Conservation (phyloP, 2,888 invertebrate species). For the Anorthoa munda region DNA sequence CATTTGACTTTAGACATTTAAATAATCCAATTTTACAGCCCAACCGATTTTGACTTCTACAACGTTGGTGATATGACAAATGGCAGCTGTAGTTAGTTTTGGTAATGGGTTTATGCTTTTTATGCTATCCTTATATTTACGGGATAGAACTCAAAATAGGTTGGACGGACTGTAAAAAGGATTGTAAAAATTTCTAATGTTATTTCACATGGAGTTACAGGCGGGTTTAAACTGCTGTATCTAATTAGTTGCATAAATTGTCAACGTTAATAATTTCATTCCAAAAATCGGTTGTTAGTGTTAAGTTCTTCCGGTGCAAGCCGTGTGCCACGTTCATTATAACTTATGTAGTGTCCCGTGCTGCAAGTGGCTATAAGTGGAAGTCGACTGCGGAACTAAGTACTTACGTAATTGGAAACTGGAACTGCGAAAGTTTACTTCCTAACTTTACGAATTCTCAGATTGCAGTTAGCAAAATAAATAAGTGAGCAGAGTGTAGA, state of each 20-base stretch:
- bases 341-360: background rate
- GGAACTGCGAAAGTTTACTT: conserved; percentile 19
- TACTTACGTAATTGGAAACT: conserved; percentile 24
- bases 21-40: too few relatives aligned
- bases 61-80: too few relatives aligned
- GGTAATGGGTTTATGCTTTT: too few relatives aligned
- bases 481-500: background rate
- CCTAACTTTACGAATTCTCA: conserved; percentile 5
- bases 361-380: background rate
- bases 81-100: too few relatives aligned
- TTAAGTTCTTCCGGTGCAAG: background rate
- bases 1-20: too few relatives aligned
- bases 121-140: too few relatives aligned
- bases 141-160: too few relatives aligned
- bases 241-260: background rate
- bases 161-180: too few relatives aligned
- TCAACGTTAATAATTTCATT: background rate
- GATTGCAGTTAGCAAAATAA: conserved; percentile 10
- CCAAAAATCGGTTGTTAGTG: background rate
- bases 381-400: conserved; percentile 16
- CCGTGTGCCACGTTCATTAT: background rate
- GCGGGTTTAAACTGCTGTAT: too few relatives aligned
- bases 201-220: too few relatives aligned
- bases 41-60: too few relatives aligned
- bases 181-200: too few relatives aligned